These are phyloP conservation scores for Tachypleus tridentatus DNA, from an alignment of 1,140 invertebrate genomes.

Conservation along the genomic window DNA sequence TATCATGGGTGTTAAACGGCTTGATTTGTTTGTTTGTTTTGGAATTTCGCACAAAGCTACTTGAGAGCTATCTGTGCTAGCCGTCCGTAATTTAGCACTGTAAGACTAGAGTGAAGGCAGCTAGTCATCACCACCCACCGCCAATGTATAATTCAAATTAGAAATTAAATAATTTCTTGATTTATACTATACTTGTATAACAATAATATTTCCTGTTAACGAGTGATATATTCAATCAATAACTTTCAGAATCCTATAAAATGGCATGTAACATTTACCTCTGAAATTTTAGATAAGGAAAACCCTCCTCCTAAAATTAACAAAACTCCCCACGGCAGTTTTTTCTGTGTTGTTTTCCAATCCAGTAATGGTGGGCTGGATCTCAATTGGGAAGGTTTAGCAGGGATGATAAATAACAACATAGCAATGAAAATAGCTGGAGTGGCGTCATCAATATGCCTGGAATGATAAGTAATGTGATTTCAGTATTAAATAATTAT, in stretches of 20 bases:
- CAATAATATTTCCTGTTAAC: conserved; percentile 8
- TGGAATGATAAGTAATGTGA: conserved; percentile 22
- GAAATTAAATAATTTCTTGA: no score
- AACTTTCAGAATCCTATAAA: conserved; percentile 2
- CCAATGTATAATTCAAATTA: no score
- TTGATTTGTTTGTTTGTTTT: no score
- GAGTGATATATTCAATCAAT: no score
- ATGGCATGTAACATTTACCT: conserved; percentile 30
- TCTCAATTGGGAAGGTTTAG: conserved; percentile 40
- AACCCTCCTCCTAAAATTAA: conserved; percentile 62
- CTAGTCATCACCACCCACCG: no score
- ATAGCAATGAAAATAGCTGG: conserved; percentile 65
- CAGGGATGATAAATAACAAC: conserved; percentile 64
- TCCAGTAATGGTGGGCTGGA: conserved; percentile 24
- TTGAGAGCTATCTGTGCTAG: no score
- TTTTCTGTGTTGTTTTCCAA: conserved; percentile 35
- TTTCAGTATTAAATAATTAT: no score
- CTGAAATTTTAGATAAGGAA: conserved; percentile 68
- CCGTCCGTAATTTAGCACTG: no score
- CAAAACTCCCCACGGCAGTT: conserved; percentile 40
- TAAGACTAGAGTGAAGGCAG: no score
- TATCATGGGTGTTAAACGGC: no score
- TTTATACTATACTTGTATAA: no score
- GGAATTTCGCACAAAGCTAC: no score
- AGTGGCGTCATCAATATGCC: conserved; percentile 57